Base-by-base conservation (phyloP, 2,113 vertebrate species). In the Mola mola region DNA sequence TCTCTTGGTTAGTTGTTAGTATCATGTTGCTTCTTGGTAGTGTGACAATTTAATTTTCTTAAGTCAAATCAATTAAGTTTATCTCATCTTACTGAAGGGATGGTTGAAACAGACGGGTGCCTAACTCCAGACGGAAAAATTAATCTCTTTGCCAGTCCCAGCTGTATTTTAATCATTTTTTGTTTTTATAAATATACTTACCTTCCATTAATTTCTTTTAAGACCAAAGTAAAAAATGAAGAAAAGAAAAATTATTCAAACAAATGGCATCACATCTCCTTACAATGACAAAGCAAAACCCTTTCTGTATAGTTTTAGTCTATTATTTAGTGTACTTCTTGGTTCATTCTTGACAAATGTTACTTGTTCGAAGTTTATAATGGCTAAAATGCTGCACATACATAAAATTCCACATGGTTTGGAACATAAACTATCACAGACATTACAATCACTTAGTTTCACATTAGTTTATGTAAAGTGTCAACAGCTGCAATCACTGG, bases 401-500 rank as follows among this genome's bases (percentile, higher is more conserved):
- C 17, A 29, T 6, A 33, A 59, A 50, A 49, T 57, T 47, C 22
- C 21, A 51, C 40, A 40, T 51, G 34, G 28, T 59, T 47, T 13
- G 17, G 19, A 57, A 16, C 34, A 31, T 12, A 13, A 60, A 66
- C 24, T 16, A 22, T 19, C 29, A 19, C 19, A 26, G 22, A 40
- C 44, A 50, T 59, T 65, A 63, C 1, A 24, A 26, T 6, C 47
- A 34, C 58, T 61, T n/a, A n/a, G n/a, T n/a, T n/a, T n/a, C n/a
- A n/a, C n/a, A n/a, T 48, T 52, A 48, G 16, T 63, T 63, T 6
- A 57, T 36, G 16, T 43, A 59, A 65, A 41, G 22, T 49, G 71
- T 72, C 63, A 79, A 84, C 66, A 60, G 51, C 33, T 65, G 68
- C 63, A 65, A 69, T 82, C 76, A 78, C 69, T 37, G 46, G 60